These are phyloP conservation scores for Corythaeola cristata DNA, from an alignment of 2,113 vertebrate species.

Conservation along the genomic window DNA sequence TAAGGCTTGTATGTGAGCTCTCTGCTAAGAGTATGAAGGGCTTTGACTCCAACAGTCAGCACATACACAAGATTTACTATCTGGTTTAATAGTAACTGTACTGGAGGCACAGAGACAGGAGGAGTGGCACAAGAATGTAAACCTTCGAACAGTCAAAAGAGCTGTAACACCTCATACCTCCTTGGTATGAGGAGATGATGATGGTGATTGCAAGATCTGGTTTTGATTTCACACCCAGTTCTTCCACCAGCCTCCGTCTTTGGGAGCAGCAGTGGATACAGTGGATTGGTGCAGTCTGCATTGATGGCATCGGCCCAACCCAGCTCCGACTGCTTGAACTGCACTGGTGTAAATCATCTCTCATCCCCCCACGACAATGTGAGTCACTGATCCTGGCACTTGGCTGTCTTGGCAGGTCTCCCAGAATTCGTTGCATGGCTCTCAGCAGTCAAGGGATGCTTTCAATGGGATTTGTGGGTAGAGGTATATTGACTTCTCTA, in stretches of 20 bases:
- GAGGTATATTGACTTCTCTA: slow-evolving; percentile 32
- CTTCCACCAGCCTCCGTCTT: not conserved
- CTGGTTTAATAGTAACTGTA: not conserved
- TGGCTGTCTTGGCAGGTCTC: slow-evolving; percentile 50
- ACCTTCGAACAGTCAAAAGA: not conserved
- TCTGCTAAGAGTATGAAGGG: not conserved
- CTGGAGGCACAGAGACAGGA: not conserved
- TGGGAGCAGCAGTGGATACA: not conserved
- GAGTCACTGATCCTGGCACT: slow-evolving; percentile 54
- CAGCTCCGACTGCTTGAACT: not conserved
- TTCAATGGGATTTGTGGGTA: slow-evolving; percentile 58
- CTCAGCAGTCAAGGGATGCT: slow-evolving; percentile 45
- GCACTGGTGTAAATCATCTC: slow-evolving; percentile 60
- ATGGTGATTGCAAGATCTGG: not conserved
- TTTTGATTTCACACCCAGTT: not conserved
- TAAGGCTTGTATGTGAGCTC: not conserved
- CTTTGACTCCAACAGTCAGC: not conserved
- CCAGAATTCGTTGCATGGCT: slow-evolving; percentile 33
- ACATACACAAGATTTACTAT: not conserved
- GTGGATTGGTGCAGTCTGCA: slow-evolving; percentile 19
- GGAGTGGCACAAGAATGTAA: not conserved
- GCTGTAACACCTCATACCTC: not conserved
- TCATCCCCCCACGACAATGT: not conserved
- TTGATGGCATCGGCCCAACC: slow-evolving; percentile 1
- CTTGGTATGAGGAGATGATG: not conserved